These are phyloP conservation scores for Trialeurodes vaporariorum DNA, from an alignment of 1,140 invertebrate genomes.

Conservation along the genomic window DNA sequence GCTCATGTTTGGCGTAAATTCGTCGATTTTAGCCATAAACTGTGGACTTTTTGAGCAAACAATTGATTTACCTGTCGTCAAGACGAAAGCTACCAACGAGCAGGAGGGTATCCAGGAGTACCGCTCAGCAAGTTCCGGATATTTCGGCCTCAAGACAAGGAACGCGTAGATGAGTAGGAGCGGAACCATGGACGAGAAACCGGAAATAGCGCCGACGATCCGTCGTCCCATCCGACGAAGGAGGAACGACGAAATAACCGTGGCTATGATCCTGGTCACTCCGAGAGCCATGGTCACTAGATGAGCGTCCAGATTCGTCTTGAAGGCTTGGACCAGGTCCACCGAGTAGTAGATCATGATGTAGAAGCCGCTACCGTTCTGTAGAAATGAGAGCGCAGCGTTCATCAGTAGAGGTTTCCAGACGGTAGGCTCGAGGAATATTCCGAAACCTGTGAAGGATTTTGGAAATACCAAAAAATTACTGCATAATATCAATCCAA, in stretches of 20 bases:
- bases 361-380: background rate
- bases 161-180: background rate
- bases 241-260: background rate
- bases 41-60: too few relatives aligned
- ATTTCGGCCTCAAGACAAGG: background rate
- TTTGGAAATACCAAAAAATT: too few relatives aligned
- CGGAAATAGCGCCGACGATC: background rate
- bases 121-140: background rate
- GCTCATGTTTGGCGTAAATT: too few relatives aligned
- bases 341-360: background rate
- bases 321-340: background rate
- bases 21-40: too few relatives aligned
- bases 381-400: background rate
- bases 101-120: too few relatives aligned
- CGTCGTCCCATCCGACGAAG: background rate
- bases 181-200: background rate
- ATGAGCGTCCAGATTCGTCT: background rate
- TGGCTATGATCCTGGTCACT: background rate
- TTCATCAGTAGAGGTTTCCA: background rate
- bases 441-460: too few relatives aligned
- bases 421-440: too few relatives aligned
- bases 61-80: too few relatives aligned
- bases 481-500: too few relatives aligned
- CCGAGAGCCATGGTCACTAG: background rate
- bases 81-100: too few relatives aligned